Conservation (phyloP, 2,797 vertebrate genomes). For the Melanitta fusca region DNA sequence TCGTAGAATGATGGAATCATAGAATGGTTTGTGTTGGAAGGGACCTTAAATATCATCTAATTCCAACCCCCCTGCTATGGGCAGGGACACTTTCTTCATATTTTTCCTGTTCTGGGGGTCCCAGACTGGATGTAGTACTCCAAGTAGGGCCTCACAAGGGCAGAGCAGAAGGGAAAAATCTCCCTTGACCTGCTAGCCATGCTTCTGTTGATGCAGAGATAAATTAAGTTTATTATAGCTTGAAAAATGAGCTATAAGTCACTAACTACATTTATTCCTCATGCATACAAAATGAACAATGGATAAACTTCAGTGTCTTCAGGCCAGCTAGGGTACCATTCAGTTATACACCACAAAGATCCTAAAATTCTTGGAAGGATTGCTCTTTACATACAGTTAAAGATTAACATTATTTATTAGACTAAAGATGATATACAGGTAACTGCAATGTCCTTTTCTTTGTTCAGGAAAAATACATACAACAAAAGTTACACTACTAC, state of each 20-base stretch:
- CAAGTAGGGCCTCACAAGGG: no score
- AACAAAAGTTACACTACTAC: not conserved
- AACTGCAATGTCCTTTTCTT: not conserved
- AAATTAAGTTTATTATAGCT: not conserved
- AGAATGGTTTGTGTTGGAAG: no score
- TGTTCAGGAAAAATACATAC: not conserved
- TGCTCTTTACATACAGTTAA: not conserved
- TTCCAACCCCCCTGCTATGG: no score
- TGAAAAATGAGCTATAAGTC: not conserved
- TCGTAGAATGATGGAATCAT: no score
- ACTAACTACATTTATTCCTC: not conserved
- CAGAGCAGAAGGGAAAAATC: no score
- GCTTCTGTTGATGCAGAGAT: not conserved
- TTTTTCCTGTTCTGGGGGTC: no score
- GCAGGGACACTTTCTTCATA: no score
- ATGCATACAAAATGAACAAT: not conserved
- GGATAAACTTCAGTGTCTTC: not conserved
- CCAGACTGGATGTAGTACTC: no score
- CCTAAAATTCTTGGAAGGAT: not conserved
- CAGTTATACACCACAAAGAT: not conserved
- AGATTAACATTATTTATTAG: not conserved
- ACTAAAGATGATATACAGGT: not conserved
- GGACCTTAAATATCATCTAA: no score
- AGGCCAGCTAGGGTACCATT: rapidly evolving
- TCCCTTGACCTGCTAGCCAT: no score